phyloP scores from a whole-genome alignment of 2,113 vertebrate genomes.

The Ceyx cyanopectus region DNA sequence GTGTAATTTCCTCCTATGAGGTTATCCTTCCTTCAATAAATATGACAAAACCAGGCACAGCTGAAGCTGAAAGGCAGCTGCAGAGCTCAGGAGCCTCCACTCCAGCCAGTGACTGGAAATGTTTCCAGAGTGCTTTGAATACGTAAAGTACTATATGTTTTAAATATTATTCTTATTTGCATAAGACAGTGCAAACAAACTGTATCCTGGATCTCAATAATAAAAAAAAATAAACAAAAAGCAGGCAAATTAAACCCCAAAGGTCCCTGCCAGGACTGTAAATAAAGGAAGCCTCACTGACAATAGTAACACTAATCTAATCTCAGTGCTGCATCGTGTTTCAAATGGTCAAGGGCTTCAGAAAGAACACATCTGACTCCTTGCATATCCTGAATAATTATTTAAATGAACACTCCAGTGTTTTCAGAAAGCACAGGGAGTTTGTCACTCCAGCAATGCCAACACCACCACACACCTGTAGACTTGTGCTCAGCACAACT shows the following conservation, averaged over 20 bases:
- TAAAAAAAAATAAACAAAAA: background rate
- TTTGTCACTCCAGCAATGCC: background rate
- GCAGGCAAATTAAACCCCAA: background rate
- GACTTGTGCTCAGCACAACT: background rate
- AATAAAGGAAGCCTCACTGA: background rate
- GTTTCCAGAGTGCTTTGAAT: slow-evolving; percentile 10
- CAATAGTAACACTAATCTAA: background rate
- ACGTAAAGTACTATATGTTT: background rate
- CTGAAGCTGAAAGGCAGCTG: background rate
- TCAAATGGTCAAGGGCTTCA: background rate
- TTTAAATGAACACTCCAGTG: background rate
- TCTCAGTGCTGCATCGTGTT: background rate
- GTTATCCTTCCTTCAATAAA: background rate
- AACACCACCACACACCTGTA: background rate
- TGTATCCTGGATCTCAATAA: background rate
- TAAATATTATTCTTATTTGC: slow-evolving; percentile 39
- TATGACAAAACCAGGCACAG: background rate
- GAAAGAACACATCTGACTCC: background rate
- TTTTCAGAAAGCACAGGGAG: background rate
- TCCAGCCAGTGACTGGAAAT: background rate
- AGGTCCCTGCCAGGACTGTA: rapidly evolving
- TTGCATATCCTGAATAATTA: background rate
- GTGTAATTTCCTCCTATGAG: background rate
- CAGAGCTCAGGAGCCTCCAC: background rate
- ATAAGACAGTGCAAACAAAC: background rate